phyloP scores from a whole-genome alignment of 2,888 invertebrate species.

The Epirrita christyi region DNA sequence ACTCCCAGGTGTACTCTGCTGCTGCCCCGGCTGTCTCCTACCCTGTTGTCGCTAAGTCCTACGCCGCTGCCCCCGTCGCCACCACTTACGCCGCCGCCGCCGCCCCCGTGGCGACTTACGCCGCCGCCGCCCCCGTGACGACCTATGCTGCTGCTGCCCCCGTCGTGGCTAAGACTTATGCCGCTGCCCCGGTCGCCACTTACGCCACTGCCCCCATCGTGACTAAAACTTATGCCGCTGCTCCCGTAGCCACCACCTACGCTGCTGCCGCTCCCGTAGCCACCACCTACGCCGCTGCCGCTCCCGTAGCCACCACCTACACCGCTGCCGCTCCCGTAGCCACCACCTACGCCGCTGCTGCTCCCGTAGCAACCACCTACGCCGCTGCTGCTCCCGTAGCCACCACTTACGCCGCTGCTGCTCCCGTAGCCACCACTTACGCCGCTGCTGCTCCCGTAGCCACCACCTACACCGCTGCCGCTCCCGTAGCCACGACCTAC shows the following conservation, averaged over 20 bases:
- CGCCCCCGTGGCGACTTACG: not conserved
- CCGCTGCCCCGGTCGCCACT: not conserved
- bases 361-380: conserved; percentile 1
- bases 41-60: conserved; percentile 1
- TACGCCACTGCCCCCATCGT: not conserved
- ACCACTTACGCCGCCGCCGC: not conserved
- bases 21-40: conserved; percentile 8
- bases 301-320: not conserved
- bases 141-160: not conserved
- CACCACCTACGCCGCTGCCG: not conserved
- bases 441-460: not conserved
- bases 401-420: not conserved
- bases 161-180: not conserved
- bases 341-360: conserved; percentile 1
- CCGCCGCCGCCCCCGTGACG: not conserved
- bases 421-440: not conserved
- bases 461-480: not conserved
- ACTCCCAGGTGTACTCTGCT: not conserved
- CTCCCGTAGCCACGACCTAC: not conserved
- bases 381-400: not conserved
- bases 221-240: conserved; percentile 7
- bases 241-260: conserved; percentile 14
- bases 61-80: not conserved
- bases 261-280: not conserved
- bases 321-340: not conserved